phyloP scores from a whole-genome alignment of 92 coral and sea anemone species.

The Paramuricea clavata region DNA sequence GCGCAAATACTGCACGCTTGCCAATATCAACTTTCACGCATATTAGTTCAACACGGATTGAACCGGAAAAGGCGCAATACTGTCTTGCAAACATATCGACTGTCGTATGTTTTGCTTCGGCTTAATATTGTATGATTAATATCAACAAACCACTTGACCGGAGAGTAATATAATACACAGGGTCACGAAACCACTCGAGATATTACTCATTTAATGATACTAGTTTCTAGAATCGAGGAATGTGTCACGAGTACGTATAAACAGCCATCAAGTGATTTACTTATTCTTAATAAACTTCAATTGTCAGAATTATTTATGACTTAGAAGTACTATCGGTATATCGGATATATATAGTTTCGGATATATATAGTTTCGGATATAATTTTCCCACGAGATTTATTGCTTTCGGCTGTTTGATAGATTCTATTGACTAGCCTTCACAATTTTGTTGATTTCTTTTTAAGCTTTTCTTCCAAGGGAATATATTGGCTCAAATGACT shows the following conservation, averaged over 20 bases:
- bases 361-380: too few species aligned
- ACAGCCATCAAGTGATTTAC: neutral
- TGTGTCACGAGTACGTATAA: neutral
- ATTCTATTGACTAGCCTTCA: neutral
- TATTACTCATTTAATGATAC: neutral
- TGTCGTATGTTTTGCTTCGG: neutral
- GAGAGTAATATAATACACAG: neutral
- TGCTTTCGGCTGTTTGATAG: neutral
- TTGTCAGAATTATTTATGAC: too few species aligned
- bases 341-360: too few species aligned
- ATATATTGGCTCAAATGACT: too few species aligned
- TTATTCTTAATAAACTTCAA: too few species aligned
- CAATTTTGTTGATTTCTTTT: too few species aligned
- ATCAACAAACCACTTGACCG: conserved; percentile 1
- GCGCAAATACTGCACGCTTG: neutral
- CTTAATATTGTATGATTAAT: neutral
- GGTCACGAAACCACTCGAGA: neutral
- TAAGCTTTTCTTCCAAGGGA: too few species aligned
- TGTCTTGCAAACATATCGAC: neutral
- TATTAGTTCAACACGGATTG: neutral
- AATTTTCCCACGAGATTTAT: neutral
- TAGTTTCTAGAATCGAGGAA: neutral
- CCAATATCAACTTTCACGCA: neutral
- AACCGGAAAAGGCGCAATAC: neutral
- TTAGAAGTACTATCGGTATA: too few species aligned